Evolutionary conservation across 2,888 invertebrate species (phyloP), one percentile per base, ranked within the genome.

Genomic region (Sylvicola fuscatus): DNA sequence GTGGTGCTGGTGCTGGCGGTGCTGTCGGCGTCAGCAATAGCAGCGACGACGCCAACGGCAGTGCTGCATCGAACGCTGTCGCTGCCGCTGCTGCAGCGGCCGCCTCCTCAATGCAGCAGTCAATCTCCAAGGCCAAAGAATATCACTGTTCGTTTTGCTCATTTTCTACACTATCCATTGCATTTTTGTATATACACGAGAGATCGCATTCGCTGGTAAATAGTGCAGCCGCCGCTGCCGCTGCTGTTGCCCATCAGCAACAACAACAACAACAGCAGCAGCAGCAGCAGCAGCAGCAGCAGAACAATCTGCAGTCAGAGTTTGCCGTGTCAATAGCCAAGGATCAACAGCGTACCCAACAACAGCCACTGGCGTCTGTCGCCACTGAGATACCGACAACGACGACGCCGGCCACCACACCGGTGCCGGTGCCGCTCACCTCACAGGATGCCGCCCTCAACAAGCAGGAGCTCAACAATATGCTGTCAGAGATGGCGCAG

Each of bases 161-260:
- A 37, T 92, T 89, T 55, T 76, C 82, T 31, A 89, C 90, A 27
- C 77, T 83, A 43, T 79, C 87, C 52, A 68, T 89, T 47, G 87
- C 89, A 37, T 83, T 90, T 49, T 65, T 92, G 45, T 87, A 86
- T 56, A 81, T 89, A 35, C 92, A 92, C 60, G 90, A 92, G 56
- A 73, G 84, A 46, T 81, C 84, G 30, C 89, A 89, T 57, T 60
- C 64, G 26, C 48, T 58, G 40, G 44, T 56, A 12, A 58, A 47
- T 33, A 43, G 21, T 21, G 21, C 21, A 21, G 33, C 36, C 15
- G 60, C 61, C 38, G 53, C 49, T 17, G 40, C 46, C 42, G 49
- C 40, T 41, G 49, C 45, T 38, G 47, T 47, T 38, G 52, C 48
- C 17, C 8, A 8, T 11, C 14, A 48, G 32, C 45, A 56, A 43